Base-by-base conservation (phyloP, 2,888 invertebrate species). In the Drosophila eohydei region DNA sequence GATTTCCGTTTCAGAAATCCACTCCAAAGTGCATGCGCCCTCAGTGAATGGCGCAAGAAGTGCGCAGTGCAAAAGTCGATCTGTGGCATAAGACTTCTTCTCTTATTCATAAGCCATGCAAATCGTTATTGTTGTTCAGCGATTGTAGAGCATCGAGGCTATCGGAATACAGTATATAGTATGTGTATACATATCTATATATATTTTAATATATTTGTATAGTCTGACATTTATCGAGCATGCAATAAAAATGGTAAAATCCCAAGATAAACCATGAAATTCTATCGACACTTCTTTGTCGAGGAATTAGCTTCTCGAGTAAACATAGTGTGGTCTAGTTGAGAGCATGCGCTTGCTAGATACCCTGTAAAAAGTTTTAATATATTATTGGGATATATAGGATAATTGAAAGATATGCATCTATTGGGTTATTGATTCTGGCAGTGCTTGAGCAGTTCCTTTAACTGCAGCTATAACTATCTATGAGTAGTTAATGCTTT, bases 1-100 rank as follows among this genome's bases (percentile, higher is more conserved):
- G 78, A 87, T 84, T 84, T 85, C 85, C 88, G 89, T 78, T 84
- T 66, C 55, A 48, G 68, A 41, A 68, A 51, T n/a, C 36, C 59
- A 60, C 41, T 48, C 36, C 38, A 40, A 44, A 52, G 58, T 57
- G 54, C 74, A 62, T 4, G 43, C 46, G 72, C 14, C 44, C 41
- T 38, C 41, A 52, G 43, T 32, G 41, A 12, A 26, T 46, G 55
- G 26, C 21, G 62, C 44, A 52, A 26, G 12, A 44, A 68, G 14
- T 55, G 36, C 32, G 32, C 34, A 60, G 54, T 57, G 52, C 50
- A 1, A 30, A 21, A 38, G 40, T 67, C 1, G 30, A 46, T 28
- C n/a, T 50, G 32, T 26, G n/a, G 28, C 14, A 32, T 65, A 36
- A 12, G 21, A 21, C 34, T 40, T n/a, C 16, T 28, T 55, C 11